Evolutionary conservation across 2,113 vertebrate species (phyloP), one percentile per base, ranked within the genome.

Genomic region (Triplophysa tibetana): DNA sequence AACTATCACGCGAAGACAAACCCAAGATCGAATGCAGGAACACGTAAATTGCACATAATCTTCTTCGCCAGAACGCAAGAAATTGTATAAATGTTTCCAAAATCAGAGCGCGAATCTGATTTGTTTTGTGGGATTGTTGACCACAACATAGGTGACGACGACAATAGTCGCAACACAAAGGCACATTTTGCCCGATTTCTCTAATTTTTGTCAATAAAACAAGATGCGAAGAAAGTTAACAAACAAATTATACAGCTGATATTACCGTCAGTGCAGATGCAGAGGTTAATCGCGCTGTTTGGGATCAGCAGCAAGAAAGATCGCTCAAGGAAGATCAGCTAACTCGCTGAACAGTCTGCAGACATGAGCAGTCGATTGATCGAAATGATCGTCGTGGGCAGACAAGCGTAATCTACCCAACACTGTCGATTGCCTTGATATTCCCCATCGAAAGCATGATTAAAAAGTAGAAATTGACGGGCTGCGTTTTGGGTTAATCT

Each of bases 221-320:
- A 38, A 5, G 13, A 7, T 52, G 2, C 23, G 11, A 19, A 12
- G 11, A 11, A 16, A n/a, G 19, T 8, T 21, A n/a, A 38, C 7
- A 52, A 65, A 0, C 43, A 50, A 23, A 5, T 52, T 29, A 33
- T 10, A 9, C 11, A n/a, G 45, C 24, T 14, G 17, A 21, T 33
- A 24, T 76, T 65, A 77, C 75, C 75, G 29, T 77, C 62, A 64
- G 62, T 21, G 45, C 75, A 65, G 75, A 65, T 23, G 45, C 45
- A 77, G 75, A 65, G 75, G 64, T 77, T 77, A 54, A 65, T 77
- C 45, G 75, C 19, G 62, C 60, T 50, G 48, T 77, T 77, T 26
- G 61, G 65, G 75, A 65, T 66, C 62, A 77, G 62, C 54, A 58
- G 45, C 29, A 66, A 14, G 8, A 62, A 41, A 65, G n/a, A 77